Base-by-base conservation (phyloP, 2,797 vertebrate genomes). In the Natrix natrix region DNA sequence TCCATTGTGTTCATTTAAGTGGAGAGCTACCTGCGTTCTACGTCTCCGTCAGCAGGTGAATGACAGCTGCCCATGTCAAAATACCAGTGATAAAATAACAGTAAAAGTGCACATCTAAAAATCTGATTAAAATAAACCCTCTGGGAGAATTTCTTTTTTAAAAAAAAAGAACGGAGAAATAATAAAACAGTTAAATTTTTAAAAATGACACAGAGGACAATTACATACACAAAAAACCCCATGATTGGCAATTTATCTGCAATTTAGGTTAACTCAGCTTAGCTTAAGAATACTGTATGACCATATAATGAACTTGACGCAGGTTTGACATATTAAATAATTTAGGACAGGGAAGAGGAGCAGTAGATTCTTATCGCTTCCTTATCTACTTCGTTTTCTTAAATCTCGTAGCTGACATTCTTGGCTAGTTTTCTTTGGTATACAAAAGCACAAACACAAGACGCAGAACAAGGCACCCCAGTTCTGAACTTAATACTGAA, bases 121-220 rank as follows among this genome's bases (percentile, higher is more conserved):
- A 94, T 86, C 83, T 91, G 74, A 87, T 93, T 96, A 95, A 97
- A 97, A 95, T 96, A 94, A 94, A 95, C 94, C 7, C 0, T 52
- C 89, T 87, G 92, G 94, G 52, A 96, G 92, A 96, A 94, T 48
- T 93, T 95, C 94, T 90, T 59, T 17, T 96, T 90, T 83, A 94
- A 78, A 87, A 94, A 37, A 94, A 93, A 92, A 95, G 93, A 87
- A 74, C 91, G 91, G 59, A 94, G 93, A 92, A 97, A 95, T 78
- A 88, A 88, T 52, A 63, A 96, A 93, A 66, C 87, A 93, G 37
- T 94, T 48, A 52, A 56, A 57, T 93, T 59, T 20, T 59, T 59
- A 1, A 32, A 69, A 26, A 37, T 48, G 48, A 37, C 57, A 86
- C 14, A 12, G 52, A 52, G 48, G 26, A 87, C 32, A 48, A 13